These are phyloP conservation scores for Cheilosia vulpina DNA, from an alignment of 2,888 invertebrate genomes.

Conservation along the genomic window DNA sequence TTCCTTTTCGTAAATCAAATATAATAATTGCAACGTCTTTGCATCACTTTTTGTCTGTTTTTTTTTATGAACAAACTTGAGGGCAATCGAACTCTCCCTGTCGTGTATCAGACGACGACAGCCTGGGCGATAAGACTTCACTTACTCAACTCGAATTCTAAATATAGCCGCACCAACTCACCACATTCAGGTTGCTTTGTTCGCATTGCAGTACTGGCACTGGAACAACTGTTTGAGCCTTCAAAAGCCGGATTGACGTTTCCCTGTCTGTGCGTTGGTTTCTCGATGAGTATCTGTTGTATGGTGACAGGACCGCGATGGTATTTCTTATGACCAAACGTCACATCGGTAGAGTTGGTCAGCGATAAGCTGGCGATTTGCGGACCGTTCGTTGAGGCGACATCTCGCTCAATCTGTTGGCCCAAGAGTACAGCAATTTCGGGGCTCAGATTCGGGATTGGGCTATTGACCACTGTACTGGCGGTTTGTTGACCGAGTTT, in stretches of 20 bases:
- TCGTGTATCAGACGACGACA: too few species aligned
- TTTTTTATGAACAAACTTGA: not conserved
- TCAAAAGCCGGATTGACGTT: conserved; percentile 79
- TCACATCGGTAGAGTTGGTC: conserved; percentile 88
- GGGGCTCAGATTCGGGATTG: conserved; percentile 78
- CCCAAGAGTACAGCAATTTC: conserved; percentile 66
- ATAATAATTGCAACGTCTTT: too few species aligned
- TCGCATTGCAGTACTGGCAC: conserved; percentile 2
- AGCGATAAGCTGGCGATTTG: conserved; percentile 87
- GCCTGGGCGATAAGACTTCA: conserved; percentile 28
- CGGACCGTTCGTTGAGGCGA: conserved; percentile 76
- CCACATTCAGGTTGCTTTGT: conserved; percentile 75
- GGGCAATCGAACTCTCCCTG: conserved; percentile 10
- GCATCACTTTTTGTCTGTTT: not conserved
- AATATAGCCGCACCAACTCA: conserved; percentile 75
- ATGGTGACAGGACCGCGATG: conserved; percentile 92
- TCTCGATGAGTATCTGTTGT: conserved; percentile 88
- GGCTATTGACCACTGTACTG: conserved; percentile 77
- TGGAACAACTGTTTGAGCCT: conserved; percentile 35
- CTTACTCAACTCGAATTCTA: conserved; percentile 20
- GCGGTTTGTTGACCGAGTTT: conserved; percentile 81
- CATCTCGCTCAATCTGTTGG: conserved; percentile 47
- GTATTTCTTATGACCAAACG: conserved; percentile 90
- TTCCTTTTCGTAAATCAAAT: too few species aligned
- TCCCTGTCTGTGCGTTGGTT: conserved; percentile 76